Base-by-base conservation (phyloP, 1,140 invertebrate genomes). In the Akabosia matsudoensis region DNA sequence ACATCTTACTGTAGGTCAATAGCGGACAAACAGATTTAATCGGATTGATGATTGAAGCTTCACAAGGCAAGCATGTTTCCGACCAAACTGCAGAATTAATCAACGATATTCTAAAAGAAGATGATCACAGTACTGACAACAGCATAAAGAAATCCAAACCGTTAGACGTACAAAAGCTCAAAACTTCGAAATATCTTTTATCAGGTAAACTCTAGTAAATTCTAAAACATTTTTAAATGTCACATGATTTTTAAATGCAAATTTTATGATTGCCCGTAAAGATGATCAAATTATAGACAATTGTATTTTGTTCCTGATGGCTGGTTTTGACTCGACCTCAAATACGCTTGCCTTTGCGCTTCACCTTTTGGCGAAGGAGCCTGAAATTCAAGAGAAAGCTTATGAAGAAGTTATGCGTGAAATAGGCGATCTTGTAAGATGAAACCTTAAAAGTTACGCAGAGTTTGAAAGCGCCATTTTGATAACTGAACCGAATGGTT, bases 361-460 rank as follows among this genome's bases (percentile, higher is more conserved):
- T 10, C 78, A 81, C 74, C 77, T 81, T 2, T 70, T 81, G 30
- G 79, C 79, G 0, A 79, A 74, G 45, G 45, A 79, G 34, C 79
- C 77, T 10, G 80, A 81, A 74, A 80, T 81, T 73, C 80, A 81
- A 54, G 79, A 80, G 72, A 73, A 37, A 70, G 79, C 79, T 18
- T 80, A 80, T 54, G 67, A 75, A 10, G 80, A 81, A 75, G 70
- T 81, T 33, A 77, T 81, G 37, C 45, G 67, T n/a, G 79, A 79
- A 51, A 81, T 80, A 54, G 80, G 80, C 52, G 78, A 79, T 28
- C 70, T 76, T 75, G 79, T 80, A 77, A 61, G 22, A 30, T 16
- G 33, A 22, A 34, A 61, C 75, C 14, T 51, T 70, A 7, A 73
- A 73, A 73, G 18, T 45, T n/a, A n/a, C n/a, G n/a, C n/a, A n/a